Evolutionary conservation across 2,888 invertebrate genomes (phyloP).

Genomic region (Heteromyza rotundicornis): DNA sequence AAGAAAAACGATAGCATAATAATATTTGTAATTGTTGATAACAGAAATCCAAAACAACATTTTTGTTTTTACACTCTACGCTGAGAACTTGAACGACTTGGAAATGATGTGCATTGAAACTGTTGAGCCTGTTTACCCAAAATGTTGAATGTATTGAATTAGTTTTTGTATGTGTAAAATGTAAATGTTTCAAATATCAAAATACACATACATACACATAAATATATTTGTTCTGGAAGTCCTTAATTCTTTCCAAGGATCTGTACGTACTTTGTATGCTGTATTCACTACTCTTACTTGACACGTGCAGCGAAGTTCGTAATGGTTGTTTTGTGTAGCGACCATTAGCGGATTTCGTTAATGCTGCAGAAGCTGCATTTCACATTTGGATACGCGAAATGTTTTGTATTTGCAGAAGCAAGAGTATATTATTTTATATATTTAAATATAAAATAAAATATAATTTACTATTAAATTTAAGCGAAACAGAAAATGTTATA

Average conservation of each 20-base stretch:
- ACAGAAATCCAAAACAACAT: no score
- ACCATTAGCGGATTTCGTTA: no score
- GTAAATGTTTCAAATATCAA: no score
- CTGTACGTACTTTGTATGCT: conserved; percentile 16
- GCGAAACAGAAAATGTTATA: conserved; percentile 17
- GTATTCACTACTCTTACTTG: conserved; percentile 8
- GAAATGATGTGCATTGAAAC: background rate
- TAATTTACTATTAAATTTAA: conserved; percentile 14
- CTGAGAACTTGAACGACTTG: background rate
- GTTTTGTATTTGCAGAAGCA: no score
- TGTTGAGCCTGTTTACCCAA: background rate
- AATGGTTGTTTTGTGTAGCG: background rate
- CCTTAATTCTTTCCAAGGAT: conserved; percentile 23
- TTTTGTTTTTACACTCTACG: background rate
- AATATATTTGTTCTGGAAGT: conserved; percentile 3
- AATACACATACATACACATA: conserved; percentile 10
- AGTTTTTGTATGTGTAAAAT: conserved; percentile 15
- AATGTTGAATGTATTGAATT: no score
- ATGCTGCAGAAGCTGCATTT: no score
- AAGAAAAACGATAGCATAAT: no score
- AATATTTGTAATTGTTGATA: no score
- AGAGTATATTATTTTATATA: background rate
- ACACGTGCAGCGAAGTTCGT: background rate
- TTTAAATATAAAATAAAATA: background rate
- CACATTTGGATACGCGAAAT: no score